These are phyloP conservation scores for Drosophila villosipedis DNA, from an alignment of 2,888 invertebrate genomes.

Conservation along the genomic window DNA sequence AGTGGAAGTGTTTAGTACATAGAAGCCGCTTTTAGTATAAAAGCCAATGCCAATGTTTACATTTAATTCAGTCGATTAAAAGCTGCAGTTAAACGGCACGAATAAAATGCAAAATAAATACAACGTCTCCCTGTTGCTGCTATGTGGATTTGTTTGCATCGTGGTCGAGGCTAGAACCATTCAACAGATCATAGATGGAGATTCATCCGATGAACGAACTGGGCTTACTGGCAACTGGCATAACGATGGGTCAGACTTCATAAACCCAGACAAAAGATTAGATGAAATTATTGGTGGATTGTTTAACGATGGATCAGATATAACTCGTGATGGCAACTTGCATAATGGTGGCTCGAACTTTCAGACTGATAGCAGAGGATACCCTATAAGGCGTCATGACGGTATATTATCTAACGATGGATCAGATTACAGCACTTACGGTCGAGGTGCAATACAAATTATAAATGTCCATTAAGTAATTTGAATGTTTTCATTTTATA, in stretches of 20 bases:
- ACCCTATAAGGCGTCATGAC: rapidly evolving
- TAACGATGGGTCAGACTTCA: neutral
- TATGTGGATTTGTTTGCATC: conserved; percentile 30
- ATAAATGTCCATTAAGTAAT: neutral
- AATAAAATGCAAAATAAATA: conserved; percentile 29
- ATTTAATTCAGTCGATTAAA: conserved; percentile 30
- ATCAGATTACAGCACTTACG: neutral
- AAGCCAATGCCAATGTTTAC: conserved; percentile 13
- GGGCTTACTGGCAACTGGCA: neutral
- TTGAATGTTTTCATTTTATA: neutral
- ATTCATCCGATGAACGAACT: conserved; percentile 8
- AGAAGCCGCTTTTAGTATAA: conserved; percentile 34
- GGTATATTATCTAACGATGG: neutral
- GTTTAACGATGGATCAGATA: neutral
- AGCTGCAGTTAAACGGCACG: neutral
- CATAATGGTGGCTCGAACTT: neutral
- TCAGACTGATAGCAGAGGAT: neutral
- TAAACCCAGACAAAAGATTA: rapidly evolving
- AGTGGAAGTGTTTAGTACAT: neutral
- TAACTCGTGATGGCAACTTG: neutral
- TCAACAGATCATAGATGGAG: conserved; percentile 18
- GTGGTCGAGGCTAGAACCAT: conserved; percentile 12
- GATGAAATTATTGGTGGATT: neutral
- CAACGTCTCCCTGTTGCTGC: conserved; percentile 24
- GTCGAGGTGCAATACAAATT: neutral